phyloP scores from a whole-genome alignment of 2,888 invertebrate genomes.

The Acutogordius australiensis region DNA sequence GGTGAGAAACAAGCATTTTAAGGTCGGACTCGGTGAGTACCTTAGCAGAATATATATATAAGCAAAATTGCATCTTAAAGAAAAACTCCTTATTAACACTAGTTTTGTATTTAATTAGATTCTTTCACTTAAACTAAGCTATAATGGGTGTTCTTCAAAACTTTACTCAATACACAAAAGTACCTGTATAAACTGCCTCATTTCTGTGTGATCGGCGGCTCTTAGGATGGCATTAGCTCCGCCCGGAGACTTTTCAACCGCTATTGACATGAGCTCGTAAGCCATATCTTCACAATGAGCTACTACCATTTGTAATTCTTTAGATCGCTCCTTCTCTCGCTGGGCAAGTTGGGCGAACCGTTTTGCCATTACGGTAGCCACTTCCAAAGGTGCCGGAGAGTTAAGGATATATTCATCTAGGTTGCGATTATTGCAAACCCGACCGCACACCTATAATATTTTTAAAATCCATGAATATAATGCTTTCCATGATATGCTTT shows the following conservation, averaged over 20 bases:
- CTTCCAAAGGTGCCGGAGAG: constrained; percentile 96
- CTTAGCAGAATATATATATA: too few relatives aligned
- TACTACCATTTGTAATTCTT: constrained; percentile 72
- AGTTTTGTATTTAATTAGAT: too few relatives aligned
- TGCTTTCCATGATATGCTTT: too few relatives aligned
- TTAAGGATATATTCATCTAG: constrained; percentile 86
- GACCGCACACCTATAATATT: too few relatives aligned
- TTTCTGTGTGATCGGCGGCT: constrained; percentile 6
- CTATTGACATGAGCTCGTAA: constrained; percentile 65
- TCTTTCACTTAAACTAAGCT: too few relatives aligned
- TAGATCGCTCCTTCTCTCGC: constrained; percentile 50
- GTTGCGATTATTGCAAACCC: constrained; percentile 55
- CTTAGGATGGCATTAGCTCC: neutral
- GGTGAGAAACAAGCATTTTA: constrained; percentile 37
- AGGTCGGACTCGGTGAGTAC: too few relatives aligned
- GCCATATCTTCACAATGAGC: constrained; percentile 92
- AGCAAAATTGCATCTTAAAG: too few relatives aligned
- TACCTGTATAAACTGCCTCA: constrained; percentile 1
- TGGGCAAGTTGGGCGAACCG: constrained; percentile 34
- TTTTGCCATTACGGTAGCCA: constrained; percentile 81
- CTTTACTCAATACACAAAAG: constrained; percentile 71
- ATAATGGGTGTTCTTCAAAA: too few relatives aligned
- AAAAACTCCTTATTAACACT: too few relatives aligned
- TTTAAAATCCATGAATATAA: too few relatives aligned
- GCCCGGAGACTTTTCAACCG: constrained; percentile 34